Conservation (phyloP, 2,797 vertebrate species). For the Lutjanus argentimaculatus region DNA sequence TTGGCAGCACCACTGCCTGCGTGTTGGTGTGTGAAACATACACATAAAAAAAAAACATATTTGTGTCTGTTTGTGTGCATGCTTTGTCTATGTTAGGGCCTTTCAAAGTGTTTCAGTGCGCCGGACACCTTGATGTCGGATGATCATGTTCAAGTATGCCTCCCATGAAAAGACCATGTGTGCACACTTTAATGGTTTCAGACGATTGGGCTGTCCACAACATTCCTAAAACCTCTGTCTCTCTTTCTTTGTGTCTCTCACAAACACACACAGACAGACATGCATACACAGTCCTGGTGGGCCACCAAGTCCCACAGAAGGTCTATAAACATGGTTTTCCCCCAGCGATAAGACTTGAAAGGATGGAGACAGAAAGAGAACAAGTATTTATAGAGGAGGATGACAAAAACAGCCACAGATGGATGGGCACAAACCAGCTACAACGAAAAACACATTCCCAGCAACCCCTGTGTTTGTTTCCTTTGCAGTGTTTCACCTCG, state of each 20-base stretch:
- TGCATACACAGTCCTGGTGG: slow-evolving; percentile 58
- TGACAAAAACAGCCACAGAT: slow-evolving; percentile 68
- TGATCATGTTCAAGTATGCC: slow-evolving; percentile 30
- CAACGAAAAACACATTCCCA: slow-evolving; percentile 32
- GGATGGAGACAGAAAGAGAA: slow-evolving; percentile 39
- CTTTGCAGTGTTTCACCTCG: not conserved
- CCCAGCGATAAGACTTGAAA: slow-evolving; percentile 73
- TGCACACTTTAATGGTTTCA: slow-evolving; percentile 60
- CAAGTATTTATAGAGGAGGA: slow-evolving; percentile 63
- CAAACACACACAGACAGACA: slow-evolving; percentile 32
- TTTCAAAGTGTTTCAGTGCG: slow-evolving; percentile 9
- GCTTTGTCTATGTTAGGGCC: no score
- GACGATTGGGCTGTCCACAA: slow-evolving; percentile 37
- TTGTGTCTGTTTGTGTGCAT: no score
- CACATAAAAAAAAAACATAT: slow-evolving; percentile 24
- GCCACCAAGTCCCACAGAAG: slow-evolving; percentile 65
- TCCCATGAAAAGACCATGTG: slow-evolving; percentile 60
- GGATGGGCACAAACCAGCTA: slow-evolving; percentile 29
- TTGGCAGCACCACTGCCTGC: slow-evolving; percentile 66
- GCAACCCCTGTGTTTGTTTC: slow-evolving; percentile 7
- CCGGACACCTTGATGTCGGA: slow-evolving; percentile 14
- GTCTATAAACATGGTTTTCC: slow-evolving; percentile 72
- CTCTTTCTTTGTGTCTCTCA: slow-evolving; percentile 7
- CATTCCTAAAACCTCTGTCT: slow-evolving; percentile 54
- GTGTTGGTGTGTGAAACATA: slow-evolving; percentile 46